Base-by-base conservation (phyloP, 2,797 vertebrate species). In the Chromobotia macracanthus region DNA sequence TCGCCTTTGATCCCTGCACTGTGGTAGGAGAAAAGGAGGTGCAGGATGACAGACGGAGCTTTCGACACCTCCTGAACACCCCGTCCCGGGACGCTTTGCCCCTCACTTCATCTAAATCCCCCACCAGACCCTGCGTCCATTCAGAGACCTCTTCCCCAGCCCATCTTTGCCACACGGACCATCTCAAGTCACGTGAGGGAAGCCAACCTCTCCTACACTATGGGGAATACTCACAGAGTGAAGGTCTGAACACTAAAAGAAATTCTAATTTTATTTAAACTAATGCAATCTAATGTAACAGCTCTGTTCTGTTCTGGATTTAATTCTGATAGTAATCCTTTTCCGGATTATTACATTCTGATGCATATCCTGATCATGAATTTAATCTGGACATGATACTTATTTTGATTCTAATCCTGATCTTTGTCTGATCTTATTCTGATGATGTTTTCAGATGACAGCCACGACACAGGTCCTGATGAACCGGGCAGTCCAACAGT, bases 401-500 rank as follows among this genome's bases (percentile, higher is more conserved):
- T 6, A 64, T 38, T 9, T 56, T 10, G 11, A 23, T 58, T 23
- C 11, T 3, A 12, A 23, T 75, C 21, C 5, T 41, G 2, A 53
- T n/a, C n/a, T 38, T 4, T 38, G 3, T 38, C 5, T 35, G 31
- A 6, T 38, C 6, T 38, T 38, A 5, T 44, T 56, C 35, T 74
- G n/a, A 38, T 60, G 2, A 6, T 85, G 60, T 78, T 75, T 21
- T 60, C 87, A 94, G 94, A 94, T 41, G 93, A 94, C 78, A 91
- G 91, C 69, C 85, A 89, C 31, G 93, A 93, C 23, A 72, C 90
- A 56, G 93, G 92, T 63, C 91, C 93, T 1, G 91, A 92, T 0
- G 93, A 94, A 48, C 92, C 91, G 0, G 91, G 89, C 82, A 94
- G 93, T 75, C 93, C 93, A 35, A 93, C 91, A 0, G 90, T 92